phyloP scores from a whole-genome alignment of 2,888 invertebrate genomes.

The Euphydryas editha region DNA sequence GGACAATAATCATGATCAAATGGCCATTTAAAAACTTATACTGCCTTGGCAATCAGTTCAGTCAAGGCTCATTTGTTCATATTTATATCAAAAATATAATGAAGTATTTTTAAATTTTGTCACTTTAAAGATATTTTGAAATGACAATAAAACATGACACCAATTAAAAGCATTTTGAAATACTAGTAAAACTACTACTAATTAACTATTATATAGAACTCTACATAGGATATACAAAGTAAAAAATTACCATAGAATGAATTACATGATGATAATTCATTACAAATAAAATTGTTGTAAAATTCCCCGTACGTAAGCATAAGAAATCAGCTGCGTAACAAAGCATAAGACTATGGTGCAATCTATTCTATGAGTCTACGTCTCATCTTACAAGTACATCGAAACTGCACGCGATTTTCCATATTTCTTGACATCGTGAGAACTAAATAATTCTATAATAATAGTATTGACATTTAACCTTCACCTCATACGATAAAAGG shows the following conservation, averaged over 20 bases:
- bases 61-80: constrained; percentile 3
- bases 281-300: neutral
- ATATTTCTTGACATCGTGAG: constrained; percentile 31
- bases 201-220: neutral
- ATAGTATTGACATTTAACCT: constrained; percentile 23
- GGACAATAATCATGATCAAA: constrained; percentile 36
- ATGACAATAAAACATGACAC: too few relatives aligned
- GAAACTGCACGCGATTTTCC: constrained; percentile 13
- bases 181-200: neutral
- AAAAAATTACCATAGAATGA: neutral
- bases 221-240: neutral
- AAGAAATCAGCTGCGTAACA: constrained; percentile 25
- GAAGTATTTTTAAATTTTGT: too few relatives aligned
- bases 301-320: constrained; percentile 2
- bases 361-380: constrained; percentile 18
- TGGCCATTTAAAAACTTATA: constrained; percentile 29
- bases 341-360: constrained; percentile 28
- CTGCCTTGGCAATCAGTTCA: constrained; percentile 15
- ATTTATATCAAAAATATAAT: too few relatives aligned
- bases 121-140: too few relatives aligned
- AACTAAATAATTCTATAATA: constrained; percentile 13
- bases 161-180: neutral
- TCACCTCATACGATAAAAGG: constrained; percentile 26
- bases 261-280: neutral
- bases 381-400: constrained; percentile 10